Base-by-base conservation (phyloP, 2,888 invertebrate species). In the Orthosia gothica region DNA sequence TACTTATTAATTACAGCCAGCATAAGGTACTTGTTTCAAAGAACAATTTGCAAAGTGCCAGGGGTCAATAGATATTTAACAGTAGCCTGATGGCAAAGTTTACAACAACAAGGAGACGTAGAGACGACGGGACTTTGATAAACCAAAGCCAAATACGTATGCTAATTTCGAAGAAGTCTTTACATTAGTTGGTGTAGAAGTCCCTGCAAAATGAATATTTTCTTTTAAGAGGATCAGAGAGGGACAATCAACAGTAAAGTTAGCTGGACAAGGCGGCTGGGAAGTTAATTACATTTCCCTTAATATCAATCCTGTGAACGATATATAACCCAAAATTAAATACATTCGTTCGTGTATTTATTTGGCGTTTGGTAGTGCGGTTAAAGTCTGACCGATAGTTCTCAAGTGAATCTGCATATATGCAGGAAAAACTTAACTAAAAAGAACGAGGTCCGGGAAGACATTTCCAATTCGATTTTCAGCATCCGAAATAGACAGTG, bases 121-220 rank as follows among this genome's bases (percentile, higher is more conserved):
- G 32, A 77, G 18, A 57, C 18, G 32, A 62, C 32, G 9, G 5
- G n/a, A 9, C 11, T 47, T 52, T 9, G 26, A 32, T 77, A 47
- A 20, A 18, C 59, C 16, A 58, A 67, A 52, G 23, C 11, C 1
- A 47, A 49, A 57, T 32, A 15, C 11, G 5, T 58, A n/a, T 47
- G 20, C 11, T 26, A 57, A 76, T n/a, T n/a, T 26, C 45, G 40
- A 55, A 4, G 4, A 23, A 12, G 12, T 55, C 23, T 52, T 45
- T n/a, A 13, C 23, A 32, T 49, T 20, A 74, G 5, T 81, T 57
- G 4, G 63, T 69, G 52, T 58, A 71, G n/a, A 40, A 9, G 67
- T 81, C 11, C 73, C 83, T 59, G 73, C 52, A 59, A 87, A 82
- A 20, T 76, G 13, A 63, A 67, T 62, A 54, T 70, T 81, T 26